A percentile compares a stretch with the other conserved stretches of the same genome.
phyloP scores from a whole-genome alignment of 1,140 invertebrate species.

The Pseudomyrmex concolor region DNA sequence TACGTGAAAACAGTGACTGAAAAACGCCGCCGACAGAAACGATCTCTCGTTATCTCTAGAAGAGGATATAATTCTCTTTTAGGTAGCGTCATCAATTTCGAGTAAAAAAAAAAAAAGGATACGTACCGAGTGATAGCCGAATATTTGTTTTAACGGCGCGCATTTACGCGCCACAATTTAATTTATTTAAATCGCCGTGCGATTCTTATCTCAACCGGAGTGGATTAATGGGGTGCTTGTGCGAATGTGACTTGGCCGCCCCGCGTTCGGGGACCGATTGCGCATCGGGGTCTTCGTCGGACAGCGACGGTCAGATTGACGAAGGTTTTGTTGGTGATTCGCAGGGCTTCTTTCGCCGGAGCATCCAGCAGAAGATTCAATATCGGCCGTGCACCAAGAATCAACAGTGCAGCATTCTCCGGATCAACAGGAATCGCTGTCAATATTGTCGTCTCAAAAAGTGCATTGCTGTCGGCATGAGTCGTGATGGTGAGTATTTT shows the following conservation, averaged over 20 bases:
- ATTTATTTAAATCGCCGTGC: constrained; percentile 24
- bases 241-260: constrained; percentile 81
- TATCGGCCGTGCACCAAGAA: constrained; percentile 99
- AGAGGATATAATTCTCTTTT: constrained; percentile 8
- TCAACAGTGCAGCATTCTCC: constrained; percentile 97
- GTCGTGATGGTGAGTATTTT: constrained; percentile 94
- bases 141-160: neutral
- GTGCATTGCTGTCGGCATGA: constrained; percentile 99
- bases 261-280: constrained; percentile 82
- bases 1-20: constrained; percentile 39
- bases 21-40: constrained; percentile 5
- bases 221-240: constrained; percentile 84
- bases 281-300: constrained; percentile 82
- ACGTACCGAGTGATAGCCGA: constrained; percentile 15
- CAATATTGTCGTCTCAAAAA: constrained; percentile 99
- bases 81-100: constrained; percentile 25
- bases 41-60: neutral
- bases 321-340: constrained; percentile 85
- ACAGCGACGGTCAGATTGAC: constrained; percentile 83
- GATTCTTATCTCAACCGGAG: constrained; percentile 24
- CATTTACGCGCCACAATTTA: neutral
- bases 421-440: constrained; percentile 98
- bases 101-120: neutral
- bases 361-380: constrained; percentile 99
- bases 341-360: constrained; percentile 93